These are phyloP conservation scores for Hypotaenidia philippensis DNA, from an alignment of 2,797 vertebrate species.

Conservation along the genomic window DNA sequence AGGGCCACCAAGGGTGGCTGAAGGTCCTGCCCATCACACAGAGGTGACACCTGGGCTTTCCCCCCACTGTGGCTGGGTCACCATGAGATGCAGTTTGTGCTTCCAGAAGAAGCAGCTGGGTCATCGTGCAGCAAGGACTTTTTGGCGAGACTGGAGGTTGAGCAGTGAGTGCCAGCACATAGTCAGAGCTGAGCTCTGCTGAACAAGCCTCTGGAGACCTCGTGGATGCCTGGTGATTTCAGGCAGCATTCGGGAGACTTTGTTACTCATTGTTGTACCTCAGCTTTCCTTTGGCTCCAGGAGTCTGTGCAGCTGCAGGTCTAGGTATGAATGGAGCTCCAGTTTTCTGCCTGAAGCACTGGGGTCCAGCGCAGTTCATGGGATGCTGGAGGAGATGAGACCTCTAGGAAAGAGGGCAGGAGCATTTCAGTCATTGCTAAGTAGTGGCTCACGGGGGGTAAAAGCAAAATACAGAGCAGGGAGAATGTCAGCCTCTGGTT, in stretches of 20 bases:
- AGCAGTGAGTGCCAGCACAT: rapidly evolving
- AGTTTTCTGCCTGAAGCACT: background rate
- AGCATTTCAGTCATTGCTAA: background rate
- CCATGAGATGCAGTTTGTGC: rapidly evolving
- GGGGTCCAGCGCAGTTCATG: rapidly evolving
- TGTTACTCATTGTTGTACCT: background rate
- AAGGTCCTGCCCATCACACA: background rate
- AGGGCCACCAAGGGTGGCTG: rapidly evolving
- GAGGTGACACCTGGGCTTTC: background rate
- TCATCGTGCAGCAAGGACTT: background rate
- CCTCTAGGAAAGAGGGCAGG: background rate
- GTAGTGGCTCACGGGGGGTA: background rate
- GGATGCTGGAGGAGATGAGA: background rate
- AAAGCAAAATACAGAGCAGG: background rate
- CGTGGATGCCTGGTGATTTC: rapidly evolving
- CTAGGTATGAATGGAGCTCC: background rate
- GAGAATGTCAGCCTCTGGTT: background rate
- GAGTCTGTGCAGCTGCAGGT: background rate
- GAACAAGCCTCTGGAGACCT: background rate
- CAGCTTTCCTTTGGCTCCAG: background rate
- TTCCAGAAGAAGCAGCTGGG: background rate
- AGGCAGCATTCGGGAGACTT: background rate
- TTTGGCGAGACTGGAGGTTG: background rate
- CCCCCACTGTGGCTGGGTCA: background rate
- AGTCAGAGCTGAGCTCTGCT: background rate